Percentiles rank a stretch among this genome's conserved stretches.
These are phyloP conservation scores for Clamator glandarius DNA, from an alignment of 2,797 vertebrate species.

Conservation along the genomic window DNA sequence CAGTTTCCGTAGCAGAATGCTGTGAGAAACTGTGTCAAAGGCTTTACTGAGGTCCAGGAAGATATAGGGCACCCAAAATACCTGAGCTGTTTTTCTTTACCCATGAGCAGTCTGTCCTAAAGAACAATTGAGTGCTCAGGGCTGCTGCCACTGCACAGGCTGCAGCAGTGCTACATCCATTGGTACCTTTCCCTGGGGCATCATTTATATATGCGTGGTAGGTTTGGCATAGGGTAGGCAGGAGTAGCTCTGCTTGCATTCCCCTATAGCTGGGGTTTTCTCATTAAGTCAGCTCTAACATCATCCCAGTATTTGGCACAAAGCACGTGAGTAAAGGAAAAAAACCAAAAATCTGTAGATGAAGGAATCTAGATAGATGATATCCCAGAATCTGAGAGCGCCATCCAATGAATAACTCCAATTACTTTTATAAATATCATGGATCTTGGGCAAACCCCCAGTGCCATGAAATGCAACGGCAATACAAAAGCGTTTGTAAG, in stretches of 20 bases:
- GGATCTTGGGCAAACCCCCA: constrained; percentile 15
- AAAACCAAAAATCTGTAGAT: background rate
- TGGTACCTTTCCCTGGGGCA: background rate
- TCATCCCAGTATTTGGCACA: background rate
- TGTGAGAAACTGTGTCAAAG: no score
- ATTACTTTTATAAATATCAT: constrained; percentile 45
- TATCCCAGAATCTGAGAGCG: constrained; percentile 36
- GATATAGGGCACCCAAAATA: background rate
- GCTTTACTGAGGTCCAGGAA: no score
- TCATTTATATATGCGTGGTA: background rate
- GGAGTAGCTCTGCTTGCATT: background rate
- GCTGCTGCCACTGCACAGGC: background rate
- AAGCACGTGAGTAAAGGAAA: constrained; percentile 12
- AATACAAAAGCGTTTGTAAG: background rate
- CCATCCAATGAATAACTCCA: constrained; percentile 40
- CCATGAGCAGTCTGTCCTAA: background rate
- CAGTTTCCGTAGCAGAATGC: no score
- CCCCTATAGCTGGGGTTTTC: background rate
- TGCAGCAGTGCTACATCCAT: background rate
- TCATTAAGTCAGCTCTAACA: constrained; percentile 13
- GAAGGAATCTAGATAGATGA: constrained; percentile 24
- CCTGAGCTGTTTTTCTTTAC: background rate
- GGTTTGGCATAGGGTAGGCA: background rate
- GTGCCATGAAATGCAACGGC: constrained; percentile 34
- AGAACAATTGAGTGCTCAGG: background rate